Evolutionary conservation across 23 tunicate genomes (phyloP).

Genomic region (Phallusia fumigata): DNA sequence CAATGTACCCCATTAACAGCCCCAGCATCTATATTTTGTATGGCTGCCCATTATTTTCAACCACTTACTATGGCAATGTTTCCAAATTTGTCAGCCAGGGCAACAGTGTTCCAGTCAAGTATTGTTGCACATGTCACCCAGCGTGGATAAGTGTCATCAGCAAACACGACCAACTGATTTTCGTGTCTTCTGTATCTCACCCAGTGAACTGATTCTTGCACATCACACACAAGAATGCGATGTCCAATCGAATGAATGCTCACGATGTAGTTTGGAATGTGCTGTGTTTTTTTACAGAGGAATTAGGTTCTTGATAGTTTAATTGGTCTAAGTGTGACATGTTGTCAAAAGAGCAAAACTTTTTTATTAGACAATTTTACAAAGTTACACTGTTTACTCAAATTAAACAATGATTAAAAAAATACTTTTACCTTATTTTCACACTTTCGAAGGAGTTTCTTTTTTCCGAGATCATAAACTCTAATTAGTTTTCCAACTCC

Average conservation of each 20-base stretch:
- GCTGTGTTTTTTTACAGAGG: constrained; percentile 41
- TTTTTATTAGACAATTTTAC: no score
- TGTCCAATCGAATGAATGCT: constrained; percentile 86
- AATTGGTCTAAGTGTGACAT: no score
- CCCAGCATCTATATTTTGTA: no score
- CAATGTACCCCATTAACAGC: no score
- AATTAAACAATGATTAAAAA: no score
- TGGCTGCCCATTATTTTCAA: no score
- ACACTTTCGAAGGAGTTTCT: constrained; percentile 91
- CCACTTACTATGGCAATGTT: constrained; percentile 76
- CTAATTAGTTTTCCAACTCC: constrained; percentile 91
- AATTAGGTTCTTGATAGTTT: no score
- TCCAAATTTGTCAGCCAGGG: constrained; percentile 97
- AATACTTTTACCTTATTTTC: constrained; percentile 74
- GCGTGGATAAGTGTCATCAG: constrained; percentile 98
- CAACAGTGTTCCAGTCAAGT: constrained; percentile 89
- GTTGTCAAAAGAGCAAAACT: no score
- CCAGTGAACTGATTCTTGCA: constrained; percentile 95
- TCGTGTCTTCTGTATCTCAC: constrained; percentile 87
- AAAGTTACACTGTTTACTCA: no score
- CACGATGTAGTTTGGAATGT: constrained; percentile 83
- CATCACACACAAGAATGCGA: constrained; percentile 89
- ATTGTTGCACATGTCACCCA: constrained; percentile 91
- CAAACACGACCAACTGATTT: constrained; percentile 94
- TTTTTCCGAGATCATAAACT: constrained; percentile 95